Evolutionary conservation across 1,140 invertebrate species (phyloP), one percentile per base, ranked within the genome.

Genomic region (Pseudomyrmex flavicornis): DNA sequence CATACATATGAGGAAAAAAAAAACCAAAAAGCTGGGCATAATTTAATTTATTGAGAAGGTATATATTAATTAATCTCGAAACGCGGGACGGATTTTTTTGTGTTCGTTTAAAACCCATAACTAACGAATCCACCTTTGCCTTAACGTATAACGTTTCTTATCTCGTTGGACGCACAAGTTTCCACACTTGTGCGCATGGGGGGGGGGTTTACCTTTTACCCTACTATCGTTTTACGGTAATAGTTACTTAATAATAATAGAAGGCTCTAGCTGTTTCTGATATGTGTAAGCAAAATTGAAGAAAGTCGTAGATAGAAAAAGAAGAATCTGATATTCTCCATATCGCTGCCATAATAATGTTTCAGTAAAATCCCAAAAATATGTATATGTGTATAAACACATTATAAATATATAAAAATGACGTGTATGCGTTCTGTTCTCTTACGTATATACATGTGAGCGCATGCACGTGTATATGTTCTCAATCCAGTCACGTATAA

Each of bases 311-410:
- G 35, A 65, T 74, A 69, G 20, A 87, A 66, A 68, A 56, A 52
- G 44, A 80, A 70, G 52, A 65, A 72, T 73, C 85, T 88, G 87
- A 35, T 7, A 35, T 35, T 35, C 35, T 35, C 35, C 5, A 35
- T 88, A 92, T 88, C 83, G 91, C 90, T 92, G 92, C 91, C 92
- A 93, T 93, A 92, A 90, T 90, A 88, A 90, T 91, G 85, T 44
- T 35, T 90, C n/a, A 84, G 59, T 80, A 74, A 85, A 73, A 48
- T 44, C 74, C 13, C 68, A 74, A 12, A 5, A 74, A 83, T 85
- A 74, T 83, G 76, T 84, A 70, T 69, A 84, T 79, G 84, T 83
- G 85, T 88, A 70, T 85, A 87, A 88, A 89, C 79, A 85, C 89
- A 85, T 86, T 13, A 13, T 52, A 52, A 12, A 89, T 86, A 74